Conservation (phyloP, 2,888 invertebrate genomes). For the Orchesella flavescens region DNA sequence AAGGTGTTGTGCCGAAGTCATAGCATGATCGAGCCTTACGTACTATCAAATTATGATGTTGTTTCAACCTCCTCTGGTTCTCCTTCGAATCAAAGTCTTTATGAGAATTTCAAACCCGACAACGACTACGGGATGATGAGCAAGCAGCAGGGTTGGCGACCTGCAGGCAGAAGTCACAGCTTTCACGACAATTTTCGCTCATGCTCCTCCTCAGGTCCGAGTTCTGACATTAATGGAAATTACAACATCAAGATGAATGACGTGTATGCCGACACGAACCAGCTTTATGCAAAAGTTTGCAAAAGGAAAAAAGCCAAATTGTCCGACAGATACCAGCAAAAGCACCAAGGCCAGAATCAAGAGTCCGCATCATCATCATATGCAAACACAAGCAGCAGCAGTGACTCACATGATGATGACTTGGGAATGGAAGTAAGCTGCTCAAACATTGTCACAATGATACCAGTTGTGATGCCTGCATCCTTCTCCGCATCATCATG, state of each 20-base stretch:
- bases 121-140: conserved; percentile 12
- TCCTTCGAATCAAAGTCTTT: conserved; percentile 50
- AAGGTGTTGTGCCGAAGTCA: conserved; percentile 51
- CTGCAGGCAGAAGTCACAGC: conserved; percentile 49
- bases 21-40: conserved; percentile 52
- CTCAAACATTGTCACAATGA: conserved; percentile 60
- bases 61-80: conserved; percentile 31
- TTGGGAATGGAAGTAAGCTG: conserved; percentile 52
- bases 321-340: not conserved
- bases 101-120: conserved; percentile 51
- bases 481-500: conserved; percentile 59
- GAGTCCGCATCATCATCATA: not conserved
- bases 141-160: conserved; percentile 17
- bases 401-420: conserved; percentile 13
- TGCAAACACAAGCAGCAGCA: conserved; percentile 8
- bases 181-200: conserved; percentile 55
- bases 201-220: conserved; percentile 9
- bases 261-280: conserved; percentile 34
- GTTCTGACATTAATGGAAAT: not conserved
- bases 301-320: conserved; percentile 51
- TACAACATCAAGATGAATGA: conserved; percentile 38
- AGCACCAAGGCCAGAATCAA: not conserved
- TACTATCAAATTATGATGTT: conserved; percentile 11
- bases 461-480: conserved; percentile 57
- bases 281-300: conserved; percentile 59